Percentiles rank a stretch among this genome's conserved stretches.
phyloP scores from a whole-genome alignment of 1,140 invertebrate species.

The Tetramorium parvispinum region DNA sequence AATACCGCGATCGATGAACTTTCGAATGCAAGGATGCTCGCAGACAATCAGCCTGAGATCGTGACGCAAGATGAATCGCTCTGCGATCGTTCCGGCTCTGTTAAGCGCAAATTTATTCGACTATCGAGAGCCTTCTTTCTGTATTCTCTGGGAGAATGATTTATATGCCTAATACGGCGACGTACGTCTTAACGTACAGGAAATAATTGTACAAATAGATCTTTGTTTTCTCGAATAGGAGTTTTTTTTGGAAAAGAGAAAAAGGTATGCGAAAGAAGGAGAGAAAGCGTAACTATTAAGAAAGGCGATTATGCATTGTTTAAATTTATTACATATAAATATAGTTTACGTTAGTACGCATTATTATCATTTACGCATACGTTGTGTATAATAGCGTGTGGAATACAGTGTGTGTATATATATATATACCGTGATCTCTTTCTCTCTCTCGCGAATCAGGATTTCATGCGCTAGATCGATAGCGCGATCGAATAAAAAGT shows the following conservation, averaged over 20 bases:
- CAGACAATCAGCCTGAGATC: constrained; percentile 45
- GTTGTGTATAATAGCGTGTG: background rate
- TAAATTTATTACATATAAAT: constrained; percentile 3
- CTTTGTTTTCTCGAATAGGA: background rate
- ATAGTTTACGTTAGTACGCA: background rate
- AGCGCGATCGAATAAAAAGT: background rate
- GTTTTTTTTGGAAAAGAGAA: background rate
- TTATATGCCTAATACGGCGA: background rate
- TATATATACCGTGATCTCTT: background rate
- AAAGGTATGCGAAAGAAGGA: background rate
- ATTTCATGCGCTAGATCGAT: background rate
- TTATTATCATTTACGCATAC: constrained; percentile 4
- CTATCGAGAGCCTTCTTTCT: constrained; percentile 44
- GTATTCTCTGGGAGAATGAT: constrained; percentile 8
- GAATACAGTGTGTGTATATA: background rate
- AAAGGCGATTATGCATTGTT: background rate
- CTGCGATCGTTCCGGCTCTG: constrained; percentile 26
- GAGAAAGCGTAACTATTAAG: background rate
- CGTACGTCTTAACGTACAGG: background rate
- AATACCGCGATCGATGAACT: constrained; percentile 61
- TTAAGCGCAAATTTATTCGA: constrained; percentile 57
- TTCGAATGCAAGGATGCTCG: constrained; percentile 56
- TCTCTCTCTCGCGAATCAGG: background rate
- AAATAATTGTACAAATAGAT: constrained; percentile 32
- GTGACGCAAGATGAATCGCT: constrained; percentile 45